Evolutionary conservation across 2,113 vertebrate genomes (phyloP), one percentile per base, ranked within the genome.

Genomic region (Verasper variegatus): DNA sequence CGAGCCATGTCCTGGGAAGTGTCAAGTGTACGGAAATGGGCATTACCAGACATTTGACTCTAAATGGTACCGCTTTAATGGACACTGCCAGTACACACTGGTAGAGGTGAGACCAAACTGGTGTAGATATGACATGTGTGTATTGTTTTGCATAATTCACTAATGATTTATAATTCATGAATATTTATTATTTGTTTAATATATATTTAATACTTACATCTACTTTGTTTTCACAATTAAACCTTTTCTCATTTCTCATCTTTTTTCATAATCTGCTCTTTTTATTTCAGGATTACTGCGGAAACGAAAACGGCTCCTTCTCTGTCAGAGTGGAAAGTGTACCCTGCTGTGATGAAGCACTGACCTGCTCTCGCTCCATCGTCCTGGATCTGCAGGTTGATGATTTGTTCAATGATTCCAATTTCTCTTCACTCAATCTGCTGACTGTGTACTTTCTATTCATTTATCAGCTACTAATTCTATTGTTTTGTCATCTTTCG

Each of bases 341-440:
- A 9, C 96, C 95, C 0, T 96, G 96, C 86, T 96, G 95, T 86
- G 96, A 96, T 40, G 94, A 96, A 51, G 93, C 86, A 0, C 91
- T 96, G 47, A 96, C 95, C 0, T 96, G 96, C 73, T 95, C 96
- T 14, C 94, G 96, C 31, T 85, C 93, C 56, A 90, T 96, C 31
- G 59, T 93, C 21, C 66, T 97, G 37, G 84, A 93, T 20, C 74
- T 95, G 5, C 57, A 92, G 94, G 96, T 97, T 70, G 31, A 57
- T 27, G 23, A 13, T 61, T 40, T 31, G 73, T 65, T 55, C 5
- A 45, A 2, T 11, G 0, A 62, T 35, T 37, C 5, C 8, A 5
- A 20, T 15, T 61, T 42, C 56, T 51, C 17, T 23, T 15, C 5
- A 35, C 31, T 2, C 23, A 55, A 13, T 23, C 6, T 1, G 3